Evolutionary conservation across 2,113 vertebrate genomes (phyloP).

Genomic region (Chionomys nivalis): DNA sequence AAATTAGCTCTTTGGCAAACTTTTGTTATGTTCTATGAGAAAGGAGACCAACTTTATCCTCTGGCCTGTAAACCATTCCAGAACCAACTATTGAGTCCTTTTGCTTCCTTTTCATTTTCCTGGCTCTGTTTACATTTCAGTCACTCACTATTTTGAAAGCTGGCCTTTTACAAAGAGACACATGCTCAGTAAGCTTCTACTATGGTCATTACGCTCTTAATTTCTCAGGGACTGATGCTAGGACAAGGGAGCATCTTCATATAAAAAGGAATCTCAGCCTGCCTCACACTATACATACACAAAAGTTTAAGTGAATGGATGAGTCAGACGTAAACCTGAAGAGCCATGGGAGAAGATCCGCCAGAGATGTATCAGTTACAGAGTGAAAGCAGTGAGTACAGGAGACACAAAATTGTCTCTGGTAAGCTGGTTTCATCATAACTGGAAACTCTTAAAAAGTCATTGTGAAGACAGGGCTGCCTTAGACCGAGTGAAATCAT

Average conservation of each 20-base stretch:
- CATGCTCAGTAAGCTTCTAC: background rate
- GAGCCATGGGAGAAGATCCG: background rate
- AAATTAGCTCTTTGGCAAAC: background rate
- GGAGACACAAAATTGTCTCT: background rate
- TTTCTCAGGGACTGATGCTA: background rate
- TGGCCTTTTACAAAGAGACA: background rate
- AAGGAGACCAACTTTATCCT: background rate
- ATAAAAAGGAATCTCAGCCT: background rate
- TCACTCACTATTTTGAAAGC: conserved; percentile 2
- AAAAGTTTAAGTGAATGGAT: background rate
- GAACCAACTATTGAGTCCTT: background rate
- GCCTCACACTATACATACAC: background rate
- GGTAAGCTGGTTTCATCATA: background rate
- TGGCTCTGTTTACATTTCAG: background rate
- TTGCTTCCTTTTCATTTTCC: background rate
- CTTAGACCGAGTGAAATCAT: background rate
- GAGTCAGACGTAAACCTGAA: background rate
- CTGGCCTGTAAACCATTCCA: background rate
- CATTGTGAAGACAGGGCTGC: background rate
- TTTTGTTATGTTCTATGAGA: background rate
- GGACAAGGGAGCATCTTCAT: too few relatives aligned
- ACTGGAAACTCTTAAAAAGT: conserved; percentile 24
- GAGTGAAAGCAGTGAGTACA: background rate
- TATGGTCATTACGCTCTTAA: background rate
- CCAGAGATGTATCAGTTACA: background rate